A percentile compares a stretch with the other conserved stretches of the same genome.
These are phyloP conservation scores for Oegoconia quadripuncta DNA, from an alignment of 2,888 invertebrate species.

Conservation along the genomic window DNA sequence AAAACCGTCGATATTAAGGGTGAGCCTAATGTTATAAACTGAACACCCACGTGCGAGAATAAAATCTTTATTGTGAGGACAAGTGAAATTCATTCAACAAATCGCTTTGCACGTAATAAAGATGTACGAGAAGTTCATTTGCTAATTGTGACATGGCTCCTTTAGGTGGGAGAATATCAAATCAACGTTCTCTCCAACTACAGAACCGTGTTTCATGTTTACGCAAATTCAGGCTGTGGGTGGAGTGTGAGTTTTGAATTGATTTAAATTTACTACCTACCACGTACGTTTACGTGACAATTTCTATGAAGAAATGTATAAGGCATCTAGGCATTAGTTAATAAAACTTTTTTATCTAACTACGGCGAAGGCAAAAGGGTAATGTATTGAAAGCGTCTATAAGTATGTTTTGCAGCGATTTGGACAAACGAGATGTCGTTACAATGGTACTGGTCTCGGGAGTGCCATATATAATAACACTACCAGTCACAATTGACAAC, in stretches of 20 bases:
- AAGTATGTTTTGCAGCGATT: too few species aligned
- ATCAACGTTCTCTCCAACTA: slow-evolving; percentile 11
- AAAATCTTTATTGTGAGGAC: slow-evolving; percentile 7
- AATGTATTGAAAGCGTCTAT: too few species aligned
- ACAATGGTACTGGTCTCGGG: too few species aligned
- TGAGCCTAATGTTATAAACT: slow-evolving; percentile 4
- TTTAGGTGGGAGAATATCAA: slow-evolving; percentile 5
- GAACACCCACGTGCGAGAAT: slow-evolving; percentile 4
- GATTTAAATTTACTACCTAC: too few species aligned
- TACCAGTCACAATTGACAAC: too few species aligned
- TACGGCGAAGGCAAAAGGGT: too few species aligned
- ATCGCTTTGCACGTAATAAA: slow-evolving; percentile 29
- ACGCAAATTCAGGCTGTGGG: slow-evolving; percentile 14
- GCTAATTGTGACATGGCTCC: slow-evolving; percentile 32
- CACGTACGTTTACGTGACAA: too few species aligned
- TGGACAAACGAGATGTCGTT: too few species aligned
- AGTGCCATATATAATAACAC: too few species aligned
- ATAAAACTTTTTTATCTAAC: too few species aligned
- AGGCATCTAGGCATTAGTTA: too few species aligned
- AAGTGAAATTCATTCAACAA: slow-evolving; percentile 22
- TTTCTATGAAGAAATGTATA: too few species aligned
- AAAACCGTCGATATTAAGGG: slow-evolving; percentile 7
- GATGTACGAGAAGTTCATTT: slow-evolving; percentile 43
- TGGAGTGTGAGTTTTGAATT: slow-evolving; percentile 17
- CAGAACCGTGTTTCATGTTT: slow-evolving; percentile 8